Evolutionary conservation across 2,113 vertebrate genomes (phyloP).

Genomic region (Pteropus alecto): DNA sequence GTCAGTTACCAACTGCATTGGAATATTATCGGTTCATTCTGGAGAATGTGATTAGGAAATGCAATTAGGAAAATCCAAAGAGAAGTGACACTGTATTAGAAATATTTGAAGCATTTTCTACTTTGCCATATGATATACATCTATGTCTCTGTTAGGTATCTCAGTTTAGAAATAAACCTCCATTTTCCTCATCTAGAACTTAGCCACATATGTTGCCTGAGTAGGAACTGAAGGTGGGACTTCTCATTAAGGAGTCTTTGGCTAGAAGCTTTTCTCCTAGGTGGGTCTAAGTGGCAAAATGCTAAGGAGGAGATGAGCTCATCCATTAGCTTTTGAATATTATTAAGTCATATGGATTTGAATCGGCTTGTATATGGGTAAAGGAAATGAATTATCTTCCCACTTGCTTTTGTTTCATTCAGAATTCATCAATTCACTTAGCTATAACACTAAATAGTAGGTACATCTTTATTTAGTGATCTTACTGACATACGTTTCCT

Average conservation of each 20-base stretch:
- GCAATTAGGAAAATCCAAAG: neutral
- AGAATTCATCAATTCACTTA: neutral
- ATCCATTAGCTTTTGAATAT: neutral
- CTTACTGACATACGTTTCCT: neutral
- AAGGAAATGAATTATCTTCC: neutral
- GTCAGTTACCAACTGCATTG: neutral
- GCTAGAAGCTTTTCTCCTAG: neutral
- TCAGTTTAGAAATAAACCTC: slow-evolving; percentile 2
- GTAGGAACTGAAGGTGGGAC: neutral
- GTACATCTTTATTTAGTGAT: neutral
- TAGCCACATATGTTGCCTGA: neutral
- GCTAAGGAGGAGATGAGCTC: neutral
- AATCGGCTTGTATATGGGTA: neutral
- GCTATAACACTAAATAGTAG: neutral
- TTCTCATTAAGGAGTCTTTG: neutral
- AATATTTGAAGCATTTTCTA: neutral
- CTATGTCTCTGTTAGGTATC: neutral
- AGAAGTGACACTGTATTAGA: neutral
- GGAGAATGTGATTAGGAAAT: neutral
- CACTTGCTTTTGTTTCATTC: slow-evolving; percentile 3
- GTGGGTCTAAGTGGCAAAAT: neutral
- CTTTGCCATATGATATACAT: neutral
- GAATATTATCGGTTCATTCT: neutral
- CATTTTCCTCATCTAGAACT: neutral
- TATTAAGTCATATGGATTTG: neutral